These are phyloP conservation scores for Dunckerocampus dactyliophorus DNA, from an alignment of 2,113 vertebrate species.

Conservation along the genomic window DNA sequence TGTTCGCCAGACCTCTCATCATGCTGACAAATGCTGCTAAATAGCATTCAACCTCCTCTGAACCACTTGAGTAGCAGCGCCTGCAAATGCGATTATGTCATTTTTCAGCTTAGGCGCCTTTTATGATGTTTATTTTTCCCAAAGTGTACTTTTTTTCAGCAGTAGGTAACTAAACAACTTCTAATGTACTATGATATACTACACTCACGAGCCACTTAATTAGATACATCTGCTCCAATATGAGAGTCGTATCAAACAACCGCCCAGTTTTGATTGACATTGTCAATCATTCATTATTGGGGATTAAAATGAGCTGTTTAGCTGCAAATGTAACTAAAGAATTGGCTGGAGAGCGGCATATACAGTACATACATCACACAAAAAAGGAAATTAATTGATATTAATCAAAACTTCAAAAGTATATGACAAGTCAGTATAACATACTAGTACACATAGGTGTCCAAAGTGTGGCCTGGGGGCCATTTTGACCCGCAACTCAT, in stretches of 20 bases:
- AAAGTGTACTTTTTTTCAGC: not conserved
- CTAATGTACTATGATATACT: not conserved
- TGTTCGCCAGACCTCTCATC: slow-evolving; percentile 3
- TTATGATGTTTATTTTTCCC: not conserved
- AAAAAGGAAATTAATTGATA: too few species aligned
- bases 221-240: not conserved
- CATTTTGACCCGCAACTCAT: too few species aligned
- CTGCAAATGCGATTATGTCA: slow-evolving; percentile 12
- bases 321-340: too few species aligned
- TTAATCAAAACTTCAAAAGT: too few species aligned
- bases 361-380: too few species aligned
- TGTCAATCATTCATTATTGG: too few species aligned
- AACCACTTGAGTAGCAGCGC: slow-evolving; percentile 4
- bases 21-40: slow-evolving; percentile 9
- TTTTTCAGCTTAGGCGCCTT: not conserved
- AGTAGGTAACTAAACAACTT: not conserved
- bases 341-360: too few species aligned
- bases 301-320: too few species aligned
- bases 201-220: not conserved
- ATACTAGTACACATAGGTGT: too few species aligned
- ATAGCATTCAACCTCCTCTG: slow-evolving; percentile 6
- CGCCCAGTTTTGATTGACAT: too few species aligned
- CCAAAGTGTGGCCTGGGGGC: too few species aligned
- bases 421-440: too few species aligned
- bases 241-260: not conserved